Conservation (phyloP, 1,140 invertebrate species). For the Zophobas morio region DNA sequence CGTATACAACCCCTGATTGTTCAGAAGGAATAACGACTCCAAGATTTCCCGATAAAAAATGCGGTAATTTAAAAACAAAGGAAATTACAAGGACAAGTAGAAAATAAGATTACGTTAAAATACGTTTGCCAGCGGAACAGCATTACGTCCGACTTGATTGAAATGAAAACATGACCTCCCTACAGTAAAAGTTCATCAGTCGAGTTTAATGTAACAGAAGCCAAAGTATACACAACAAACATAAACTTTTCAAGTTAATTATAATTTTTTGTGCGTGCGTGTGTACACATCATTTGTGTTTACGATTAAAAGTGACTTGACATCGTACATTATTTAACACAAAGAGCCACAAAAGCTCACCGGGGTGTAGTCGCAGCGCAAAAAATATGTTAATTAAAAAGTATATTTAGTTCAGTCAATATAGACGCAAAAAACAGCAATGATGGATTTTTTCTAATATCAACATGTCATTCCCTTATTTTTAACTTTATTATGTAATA, state of each 20-base stretch:
- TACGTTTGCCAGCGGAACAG: slow-evolving; percentile 44
- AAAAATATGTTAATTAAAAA: too few relatives aligned
- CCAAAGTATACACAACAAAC: slow-evolving; percentile 17
- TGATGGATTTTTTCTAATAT: too few relatives aligned
- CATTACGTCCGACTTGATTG: slow-evolving; percentile 48
- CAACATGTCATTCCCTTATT: too few relatives aligned
- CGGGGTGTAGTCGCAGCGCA: too few relatives aligned
- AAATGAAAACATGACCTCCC: slow-evolving; percentile 49
- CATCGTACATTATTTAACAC: not conserved
- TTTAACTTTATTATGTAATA: too few relatives aligned
- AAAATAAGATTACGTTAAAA: slow-evolving; percentile 50
- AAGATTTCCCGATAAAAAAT: slow-evolving; percentile 27
- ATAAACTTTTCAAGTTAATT: slow-evolving; percentile 30
- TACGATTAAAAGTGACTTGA: slow-evolving; percentile 10
- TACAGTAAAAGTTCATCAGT: slow-evolving; percentile 34
- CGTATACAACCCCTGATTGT: not conserved
- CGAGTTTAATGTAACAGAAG: slow-evolving; percentile 24
- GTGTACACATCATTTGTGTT: not conserved
- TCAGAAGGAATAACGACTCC: slow-evolving; percentile 10
- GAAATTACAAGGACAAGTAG: slow-evolving; percentile 41
- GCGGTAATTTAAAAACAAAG: slow-evolving; percentile 46
- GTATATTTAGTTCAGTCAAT: too few relatives aligned
- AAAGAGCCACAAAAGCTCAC: too few relatives aligned
- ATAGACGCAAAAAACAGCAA: too few relatives aligned
- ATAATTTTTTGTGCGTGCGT: slow-evolving; percentile 24